Base-by-base conservation (phyloP, 2,797 vertebrate species). In the Gobionotothen gibberifrons region DNA sequence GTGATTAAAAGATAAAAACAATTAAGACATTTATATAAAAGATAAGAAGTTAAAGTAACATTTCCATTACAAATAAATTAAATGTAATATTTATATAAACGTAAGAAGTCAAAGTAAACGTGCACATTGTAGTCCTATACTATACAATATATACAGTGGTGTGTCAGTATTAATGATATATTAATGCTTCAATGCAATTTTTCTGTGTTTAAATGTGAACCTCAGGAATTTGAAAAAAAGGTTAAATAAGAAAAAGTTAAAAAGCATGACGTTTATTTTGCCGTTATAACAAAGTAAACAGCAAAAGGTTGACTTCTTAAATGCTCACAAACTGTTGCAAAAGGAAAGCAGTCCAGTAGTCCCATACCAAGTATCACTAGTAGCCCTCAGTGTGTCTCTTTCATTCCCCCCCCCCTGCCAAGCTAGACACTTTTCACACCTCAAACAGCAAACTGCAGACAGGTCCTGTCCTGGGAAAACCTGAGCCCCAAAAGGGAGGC, bases 381-480 rank as follows among this genome's bases (percentile, higher is more conserved):
- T 4, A 29, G 43, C 32, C 56, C 67, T 39, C 43, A 53, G 46
- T 51, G 70, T 69, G 72, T 61, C 66, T 49, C 58, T 32, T 36
- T 78, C 72, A 72, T 76, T 51, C 67, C 56, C 54, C 72, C 54
- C 72, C 63, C 66, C 61, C 70, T 11, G 61, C 75, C 60, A 21
- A 75, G 68, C 85, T 42, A 67, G 76, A 80, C 79, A 69, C 66
- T 69, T 64, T 74, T 82, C 77, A 87, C 83, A 89, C 83, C 78
- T 89, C 76, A 22, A 58, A 15, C 59, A n/a, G 68, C 63, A 76
- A 47, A 77, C 68, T 56, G 29, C 85, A 78, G 69, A 74, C 73
- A 74, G 52, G 59, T 65, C 67, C 68, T 54, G 61, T 39, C 78
- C 74, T 72, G 54, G 62, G 61, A 83, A 83, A 81, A 62, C 42